These are phyloP conservation scores for Myotis findleyi DNA, from an alignment of 2,797 vertebrate species.

Conservation along the genomic window DNA sequence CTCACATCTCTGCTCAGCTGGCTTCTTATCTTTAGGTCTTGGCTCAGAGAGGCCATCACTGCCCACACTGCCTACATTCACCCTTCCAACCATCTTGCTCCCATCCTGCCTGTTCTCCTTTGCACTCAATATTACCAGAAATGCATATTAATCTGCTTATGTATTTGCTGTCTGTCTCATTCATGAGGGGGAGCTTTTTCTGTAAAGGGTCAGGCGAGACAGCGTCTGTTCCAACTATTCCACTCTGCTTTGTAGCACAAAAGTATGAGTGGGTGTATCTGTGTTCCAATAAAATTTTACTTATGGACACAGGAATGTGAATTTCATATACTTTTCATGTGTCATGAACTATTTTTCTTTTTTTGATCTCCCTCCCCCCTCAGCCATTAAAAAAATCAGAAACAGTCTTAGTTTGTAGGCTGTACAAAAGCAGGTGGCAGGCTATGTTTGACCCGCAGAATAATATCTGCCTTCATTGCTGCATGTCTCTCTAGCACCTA, in stretches of 20 bases:
- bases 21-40: neutral
- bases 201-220: neutral
- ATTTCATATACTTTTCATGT: neutral
- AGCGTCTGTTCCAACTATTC: neutral
- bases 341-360: neutral
- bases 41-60: neutral
- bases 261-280: neutral
- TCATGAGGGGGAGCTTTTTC: neutral
- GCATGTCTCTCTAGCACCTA: too few species aligned
- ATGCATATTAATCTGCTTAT: neutral
- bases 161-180: neutral
- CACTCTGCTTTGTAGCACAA: neutral
- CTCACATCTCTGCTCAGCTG: too few species aligned
- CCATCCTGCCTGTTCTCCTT: neutral
- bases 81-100: neutral
- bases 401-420: neutral
- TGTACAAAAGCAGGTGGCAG: neutral
- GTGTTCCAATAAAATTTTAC: neutral
- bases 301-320: neutral
- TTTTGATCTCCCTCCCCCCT: neutral
- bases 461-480: neutral
- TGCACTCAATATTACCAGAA: neutral
- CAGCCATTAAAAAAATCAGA: neutral
- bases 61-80: neutral
- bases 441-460: neutral